phyloP scores from a whole-genome alignment of 2,888 invertebrate genomes.

The Peribatodes rhomboidaria region DNA sequence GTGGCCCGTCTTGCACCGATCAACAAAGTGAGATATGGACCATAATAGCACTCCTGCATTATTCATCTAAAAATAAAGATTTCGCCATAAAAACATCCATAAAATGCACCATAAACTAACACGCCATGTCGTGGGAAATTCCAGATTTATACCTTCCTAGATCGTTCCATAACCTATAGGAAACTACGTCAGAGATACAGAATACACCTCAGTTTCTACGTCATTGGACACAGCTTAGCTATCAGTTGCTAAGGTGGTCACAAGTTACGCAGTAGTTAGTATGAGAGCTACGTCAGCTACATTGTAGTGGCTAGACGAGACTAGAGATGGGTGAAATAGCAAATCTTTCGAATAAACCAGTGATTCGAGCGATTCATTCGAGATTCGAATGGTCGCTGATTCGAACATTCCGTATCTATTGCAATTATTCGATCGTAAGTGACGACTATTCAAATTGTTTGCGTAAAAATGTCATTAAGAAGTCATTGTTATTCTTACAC shows the following conservation, averaged over 20 bases:
- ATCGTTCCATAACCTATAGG: constrained; percentile 16
- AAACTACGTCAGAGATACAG: constrained; percentile 11
- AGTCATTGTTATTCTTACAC: not conserved
- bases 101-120: constrained; percentile 8
- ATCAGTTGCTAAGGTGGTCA: not conserved
- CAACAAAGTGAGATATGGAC: not conserved
- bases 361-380: not conserved
- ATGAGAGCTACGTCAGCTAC: constrained; percentile 23
- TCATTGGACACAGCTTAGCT: constrained; percentile 4
- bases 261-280: constrained; percentile 1
- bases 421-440: not conserved
- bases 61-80: constrained; percentile 19
- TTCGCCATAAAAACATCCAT: constrained; percentile 9
- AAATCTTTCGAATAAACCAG: not conserved
- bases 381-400: not conserved
- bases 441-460: not conserved
- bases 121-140: constrained; percentile 9
- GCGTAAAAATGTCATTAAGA: not conserved
- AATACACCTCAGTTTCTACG: constrained; percentile 4
- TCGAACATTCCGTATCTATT: not conserved
- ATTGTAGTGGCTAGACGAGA: not conserved
- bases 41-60: constrained; percentile 5
- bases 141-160: constrained; percentile 21
- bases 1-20: not conserved
- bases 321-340: not conserved